Evolutionary conservation across 2,888 invertebrate species (phyloP).

Genomic region (Lasioglossum vierecki): DNA sequence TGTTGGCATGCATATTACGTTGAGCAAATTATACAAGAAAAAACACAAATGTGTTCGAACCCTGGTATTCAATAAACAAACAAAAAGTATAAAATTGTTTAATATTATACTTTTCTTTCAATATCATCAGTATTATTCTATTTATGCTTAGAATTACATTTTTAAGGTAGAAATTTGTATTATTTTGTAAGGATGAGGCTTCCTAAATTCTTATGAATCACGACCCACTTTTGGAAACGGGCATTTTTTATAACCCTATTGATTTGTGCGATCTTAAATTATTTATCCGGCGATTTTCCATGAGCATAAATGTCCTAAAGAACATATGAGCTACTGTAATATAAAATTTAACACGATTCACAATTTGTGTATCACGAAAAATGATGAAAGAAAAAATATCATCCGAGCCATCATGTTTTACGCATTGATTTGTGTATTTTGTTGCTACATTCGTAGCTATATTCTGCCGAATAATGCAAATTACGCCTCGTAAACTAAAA

Average conservation of each 20-base stretch:
- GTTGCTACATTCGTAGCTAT: not conserved
- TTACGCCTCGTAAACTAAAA: too few species aligned
- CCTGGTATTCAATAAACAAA: conserved; percentile 62
- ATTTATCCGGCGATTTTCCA: not conserved
- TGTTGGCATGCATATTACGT: conserved; percentile 92
- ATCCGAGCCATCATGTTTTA: not conserved
- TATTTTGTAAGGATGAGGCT: not conserved
- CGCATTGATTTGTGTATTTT: not conserved
- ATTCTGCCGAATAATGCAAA: too few species aligned
- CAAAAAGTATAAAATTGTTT: not conserved
- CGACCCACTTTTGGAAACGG: not conserved
- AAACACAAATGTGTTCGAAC: conserved; percentile 75
- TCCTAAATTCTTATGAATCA: not conserved
- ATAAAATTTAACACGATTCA: too few species aligned
- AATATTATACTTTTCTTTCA: not conserved
- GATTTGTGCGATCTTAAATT: not conserved
- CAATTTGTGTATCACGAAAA: too few species aligned
- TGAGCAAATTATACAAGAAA: conserved; percentile 89
- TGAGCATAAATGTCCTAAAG: not conserved
- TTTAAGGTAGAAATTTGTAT: not conserved
- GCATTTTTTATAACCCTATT: not conserved
- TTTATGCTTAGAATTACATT: not conserved
- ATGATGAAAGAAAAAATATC: too few species aligned
- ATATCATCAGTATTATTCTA: too few species aligned
- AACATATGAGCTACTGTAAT: not conserved